Evolutionary conservation across 1,140 invertebrate species (phyloP), one percentile per base, ranked within the genome.

Genomic region (Magallana gigas): DNA sequence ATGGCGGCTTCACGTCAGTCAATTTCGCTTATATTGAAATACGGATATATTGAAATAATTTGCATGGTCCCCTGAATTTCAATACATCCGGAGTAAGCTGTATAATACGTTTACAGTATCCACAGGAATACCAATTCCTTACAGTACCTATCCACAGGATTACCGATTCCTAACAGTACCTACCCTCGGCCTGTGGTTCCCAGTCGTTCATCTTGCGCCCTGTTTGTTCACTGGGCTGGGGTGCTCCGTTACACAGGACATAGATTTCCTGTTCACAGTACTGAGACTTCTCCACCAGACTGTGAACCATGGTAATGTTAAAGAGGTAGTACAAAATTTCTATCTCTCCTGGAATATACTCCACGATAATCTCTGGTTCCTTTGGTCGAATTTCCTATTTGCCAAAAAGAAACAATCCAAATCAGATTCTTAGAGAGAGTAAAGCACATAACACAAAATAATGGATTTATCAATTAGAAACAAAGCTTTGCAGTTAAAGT

Each of bases 181-280:
- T 87, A 88, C 87, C 87, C 59, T 80, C 36, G 60, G 14, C 83
- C 6, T 18, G 57, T 6, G 36, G 29, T 16, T 59, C 57, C 88
- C 85, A 89, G 57, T 89, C 85, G n/a, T 80, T 29, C 83, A 87
- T 57, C 56, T 87, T 71, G 14, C 86, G 62, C 4, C 85, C 86
- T 1, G 36, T 16, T 7, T 85, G 48, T 23, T 71, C 80, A 8
- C 86, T 60, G 12, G 86, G 76, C 6, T 81, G 18, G 16, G 86
- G 8, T 11, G 88, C 84, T 80, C 90, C 83, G 6, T 85, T 68
- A 88, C 92, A 91, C 8, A 91, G 56, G 8, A 92, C n/a, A 8
- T 85, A 90, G 16, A 92, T 59, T 57, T 88, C 85, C 58, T 92
- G 92, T 60, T 88, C 90, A 88, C 92, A 92, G 62, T 91, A 92